Conservation (phyloP, 2,888 invertebrate species). For the Parnassius orleans region DNA sequence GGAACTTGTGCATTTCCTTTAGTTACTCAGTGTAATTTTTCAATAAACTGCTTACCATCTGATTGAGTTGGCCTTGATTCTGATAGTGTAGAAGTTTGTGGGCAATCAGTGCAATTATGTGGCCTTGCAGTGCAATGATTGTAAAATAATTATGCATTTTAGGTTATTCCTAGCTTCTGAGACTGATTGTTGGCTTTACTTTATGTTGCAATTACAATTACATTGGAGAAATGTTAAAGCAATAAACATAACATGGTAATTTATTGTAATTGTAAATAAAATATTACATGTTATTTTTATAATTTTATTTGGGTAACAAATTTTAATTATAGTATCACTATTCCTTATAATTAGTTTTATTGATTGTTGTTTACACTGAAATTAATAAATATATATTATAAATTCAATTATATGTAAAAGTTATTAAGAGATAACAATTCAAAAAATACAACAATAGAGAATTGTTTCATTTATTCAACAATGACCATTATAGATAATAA, state of each 20-base stretch:
- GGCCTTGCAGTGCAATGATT: slow-evolving; percentile 39
- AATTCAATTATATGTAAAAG: too few relatives aligned
- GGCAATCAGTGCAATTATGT: slow-evolving; percentile 32
- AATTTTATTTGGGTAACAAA: background rate
- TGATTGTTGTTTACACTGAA: background rate
- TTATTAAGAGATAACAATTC: too few relatives aligned
- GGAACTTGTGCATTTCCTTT: slow-evolving; percentile 29
- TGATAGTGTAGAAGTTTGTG: slow-evolving; percentile 54
- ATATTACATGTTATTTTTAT: background rate
- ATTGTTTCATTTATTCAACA: too few relatives aligned
- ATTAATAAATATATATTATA: background rate
- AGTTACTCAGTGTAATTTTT: slow-evolving; percentile 33
- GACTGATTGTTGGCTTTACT: background rate
- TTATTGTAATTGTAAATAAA: background rate
- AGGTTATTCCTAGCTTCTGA: slow-evolving; percentile 11
- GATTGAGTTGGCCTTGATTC: slow-evolving; percentile 67
- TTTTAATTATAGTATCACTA: too few relatives aligned
- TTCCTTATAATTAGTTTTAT: background rate
- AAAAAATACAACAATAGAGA: too few relatives aligned
- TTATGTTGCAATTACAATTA: background rate
- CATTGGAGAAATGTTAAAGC: background rate
- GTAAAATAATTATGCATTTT: slow-evolving; percentile 30
- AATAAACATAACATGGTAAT: background rate
- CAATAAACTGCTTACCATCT: slow-evolving; percentile 40
- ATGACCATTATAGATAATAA: too few relatives aligned